Conservation (phyloP, 2,797 vertebrate species). For the Oreortyx pictus region DNA sequence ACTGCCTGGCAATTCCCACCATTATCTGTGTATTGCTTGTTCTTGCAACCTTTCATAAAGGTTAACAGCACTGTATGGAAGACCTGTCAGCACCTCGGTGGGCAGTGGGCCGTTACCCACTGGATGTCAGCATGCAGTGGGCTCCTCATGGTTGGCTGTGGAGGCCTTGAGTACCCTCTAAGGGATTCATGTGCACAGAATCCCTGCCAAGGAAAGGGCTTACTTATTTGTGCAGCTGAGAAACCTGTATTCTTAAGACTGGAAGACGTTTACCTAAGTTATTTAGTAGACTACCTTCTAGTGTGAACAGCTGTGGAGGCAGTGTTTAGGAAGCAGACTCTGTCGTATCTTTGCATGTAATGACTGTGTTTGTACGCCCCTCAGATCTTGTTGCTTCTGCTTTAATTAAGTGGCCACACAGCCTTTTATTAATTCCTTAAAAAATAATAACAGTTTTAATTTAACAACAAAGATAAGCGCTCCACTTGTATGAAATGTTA, state of each 20-base stretch:
- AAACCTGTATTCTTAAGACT: neutral
- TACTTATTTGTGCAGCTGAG: neutral
- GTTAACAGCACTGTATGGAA: neutral
- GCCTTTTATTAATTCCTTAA: conserved; percentile 67
- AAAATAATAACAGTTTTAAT: conserved; percentile 70
- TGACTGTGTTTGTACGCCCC: conserved; percentile 20
- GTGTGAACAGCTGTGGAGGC: conserved; percentile 39
- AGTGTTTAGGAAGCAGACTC: neutral
- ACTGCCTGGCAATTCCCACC: neutral
- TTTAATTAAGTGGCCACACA: conserved; percentile 55
- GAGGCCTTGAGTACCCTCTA: neutral
- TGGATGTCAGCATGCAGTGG: neutral
- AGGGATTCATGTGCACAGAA: neutral
- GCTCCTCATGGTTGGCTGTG: neutral
- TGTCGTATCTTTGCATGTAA: conserved; percentile 10
- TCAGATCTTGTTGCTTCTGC: conserved; percentile 31
- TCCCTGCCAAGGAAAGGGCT: neutral
- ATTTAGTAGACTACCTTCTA: conserved; percentile 23
- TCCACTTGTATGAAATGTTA: conserved; percentile 79
- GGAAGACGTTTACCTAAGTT: neutral
- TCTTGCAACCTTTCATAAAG: neutral
- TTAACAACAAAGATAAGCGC: conserved; percentile 71
- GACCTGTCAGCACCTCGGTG: neutral
- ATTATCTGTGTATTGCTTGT: neutral
- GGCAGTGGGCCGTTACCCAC: neutral